Conservation (phyloP, 2,888 invertebrate species). For the Orgyia antiqua region DNA sequence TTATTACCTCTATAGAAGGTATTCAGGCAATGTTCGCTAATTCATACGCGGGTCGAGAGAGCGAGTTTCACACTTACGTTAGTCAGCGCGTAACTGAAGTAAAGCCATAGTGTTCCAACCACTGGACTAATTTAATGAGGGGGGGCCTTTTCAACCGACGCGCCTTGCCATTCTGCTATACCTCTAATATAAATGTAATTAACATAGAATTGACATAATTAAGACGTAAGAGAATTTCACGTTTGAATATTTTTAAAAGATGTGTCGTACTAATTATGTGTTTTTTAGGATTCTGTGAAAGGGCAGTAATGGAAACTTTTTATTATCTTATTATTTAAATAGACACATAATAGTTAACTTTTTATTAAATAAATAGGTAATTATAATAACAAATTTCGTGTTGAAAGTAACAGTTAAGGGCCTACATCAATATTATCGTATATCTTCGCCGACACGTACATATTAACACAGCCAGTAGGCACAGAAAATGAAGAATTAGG, state of each 20-base stretch:
- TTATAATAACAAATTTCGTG: no score
- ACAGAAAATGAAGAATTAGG: no score
- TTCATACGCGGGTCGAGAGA: slow-evolving; percentile 49
- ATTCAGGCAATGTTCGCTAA: slow-evolving; percentile 55
- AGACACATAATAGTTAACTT: no score
- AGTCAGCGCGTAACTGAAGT: slow-evolving; percentile 61
- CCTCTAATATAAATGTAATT: slow-evolving; percentile 37
- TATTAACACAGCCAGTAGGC: no score
- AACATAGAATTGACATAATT: slow-evolving; percentile 40
- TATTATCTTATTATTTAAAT: no score
- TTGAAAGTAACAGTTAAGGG: no score
- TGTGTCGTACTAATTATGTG: no score
- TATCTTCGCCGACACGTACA: no score
- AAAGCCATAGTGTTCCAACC: slow-evolving; percentile 66
- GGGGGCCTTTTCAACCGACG: slow-evolving; percentile 47
- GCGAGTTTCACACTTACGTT: slow-evolving; percentile 69
- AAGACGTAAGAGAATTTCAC: slow-evolving; percentile 29
- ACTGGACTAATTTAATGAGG: slow-evolving; percentile 74
- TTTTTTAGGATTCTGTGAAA: background rate
- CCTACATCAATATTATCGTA: no score
- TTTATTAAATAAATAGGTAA: no score
- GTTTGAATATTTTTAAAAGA: slow-evolving; percentile 10
- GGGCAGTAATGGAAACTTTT: no score
- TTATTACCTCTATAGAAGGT: slow-evolving; percentile 63
- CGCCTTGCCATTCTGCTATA: slow-evolving; percentile 25